Evolutionary conservation across 2,797 vertebrate species (phyloP), one percentile per base, ranked within the genome.

Genomic region (Harpagifer antarcticus): DNA sequence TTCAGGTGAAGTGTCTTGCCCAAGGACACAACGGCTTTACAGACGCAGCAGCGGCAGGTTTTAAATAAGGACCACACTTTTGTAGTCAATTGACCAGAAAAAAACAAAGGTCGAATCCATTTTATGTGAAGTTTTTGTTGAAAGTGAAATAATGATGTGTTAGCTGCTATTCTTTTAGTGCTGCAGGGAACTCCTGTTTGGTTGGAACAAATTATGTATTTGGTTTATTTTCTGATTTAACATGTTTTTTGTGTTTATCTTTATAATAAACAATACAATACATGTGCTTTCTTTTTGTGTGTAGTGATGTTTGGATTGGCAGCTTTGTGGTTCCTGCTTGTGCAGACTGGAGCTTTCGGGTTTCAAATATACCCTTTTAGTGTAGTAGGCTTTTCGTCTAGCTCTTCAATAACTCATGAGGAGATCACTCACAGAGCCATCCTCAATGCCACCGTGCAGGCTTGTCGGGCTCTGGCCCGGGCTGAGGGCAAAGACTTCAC

Each of bases 391-490:
- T 5, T 33, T 33, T 7, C 4, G 7, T 15, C 63, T 0, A 4
- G 3, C 0, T 74, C 53, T 11, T 81, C 85, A 5, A 37, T 68
- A 37, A 66, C 1, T 47, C 90, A 91, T 50, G 45, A 52, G 31
- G 37, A 81, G 0, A 92, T 91, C 50, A 89, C 87, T 0, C 52
- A 76, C 47, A 64, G 0, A 1, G 88, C 88, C 0, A 55, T 92
- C 12, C 53, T 91, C 13, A 73, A 79, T 6, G 60, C 54, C 27
- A 89, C 85, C 0, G n/a, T 71, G 3, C 58, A 86, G 11, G 76
- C 20, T 19, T 90, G 88, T 70, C 79, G 65, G 0, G 12, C 48
- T 13, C 7, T 86, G 62, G 86, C 86, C 33, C 23, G 15, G 23
- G 50, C 68, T 0, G 78, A 67, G 13, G 86, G 81, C 3, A 70